Evolutionary conservation across 2,888 invertebrate species (phyloP).

Genomic region (Amphipyra tragopoginis): DNA sequence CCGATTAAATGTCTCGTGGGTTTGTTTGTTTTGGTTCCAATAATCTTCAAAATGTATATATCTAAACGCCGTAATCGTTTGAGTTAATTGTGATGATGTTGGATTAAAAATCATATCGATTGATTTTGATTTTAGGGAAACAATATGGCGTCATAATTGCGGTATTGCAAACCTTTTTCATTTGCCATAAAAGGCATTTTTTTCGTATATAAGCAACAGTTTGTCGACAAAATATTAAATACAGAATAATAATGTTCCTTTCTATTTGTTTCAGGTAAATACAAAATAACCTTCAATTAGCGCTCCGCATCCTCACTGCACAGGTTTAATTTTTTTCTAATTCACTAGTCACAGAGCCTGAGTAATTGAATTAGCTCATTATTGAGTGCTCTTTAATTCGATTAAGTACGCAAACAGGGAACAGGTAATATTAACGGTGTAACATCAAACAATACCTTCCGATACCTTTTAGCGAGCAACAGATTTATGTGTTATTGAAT

Average conservation of each 20-base stretch:
- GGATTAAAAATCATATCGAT: neutral
- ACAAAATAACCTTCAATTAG: conserved; percentile 23
- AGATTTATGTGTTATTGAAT: conserved; percentile 36
- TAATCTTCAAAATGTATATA: neutral
- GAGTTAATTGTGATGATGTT: neutral
- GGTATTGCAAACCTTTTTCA: too few species aligned
- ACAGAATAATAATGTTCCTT: conserved; percentile 27
- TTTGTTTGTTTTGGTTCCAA: conserved; percentile 4
- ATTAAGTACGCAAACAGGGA: conserved; percentile 56
- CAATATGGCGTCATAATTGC: conserved; percentile 5
- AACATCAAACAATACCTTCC: conserved; percentile 17
- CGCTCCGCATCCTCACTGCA: conserved; percentile 7
- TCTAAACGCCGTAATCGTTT: neutral
- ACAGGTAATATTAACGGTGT: conserved; percentile 23
- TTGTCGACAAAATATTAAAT: too few species aligned
- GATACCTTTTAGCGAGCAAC: conserved; percentile 25
- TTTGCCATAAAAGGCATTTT: too few species aligned
- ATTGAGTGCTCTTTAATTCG: conserved; percentile 67
- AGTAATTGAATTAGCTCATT: conserved; percentile 68
- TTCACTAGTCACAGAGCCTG: conserved; percentile 23
- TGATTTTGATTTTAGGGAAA: neutral
- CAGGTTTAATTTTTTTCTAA: conserved; percentile 40
- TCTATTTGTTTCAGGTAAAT: conserved; percentile 61
- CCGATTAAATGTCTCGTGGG: neutral
- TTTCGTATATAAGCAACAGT: too few species aligned